These are phyloP conservation scores for Drosophila sturtevanti DNA, from an alignment of 1,140 invertebrate species.

Conservation along the genomic window DNA sequence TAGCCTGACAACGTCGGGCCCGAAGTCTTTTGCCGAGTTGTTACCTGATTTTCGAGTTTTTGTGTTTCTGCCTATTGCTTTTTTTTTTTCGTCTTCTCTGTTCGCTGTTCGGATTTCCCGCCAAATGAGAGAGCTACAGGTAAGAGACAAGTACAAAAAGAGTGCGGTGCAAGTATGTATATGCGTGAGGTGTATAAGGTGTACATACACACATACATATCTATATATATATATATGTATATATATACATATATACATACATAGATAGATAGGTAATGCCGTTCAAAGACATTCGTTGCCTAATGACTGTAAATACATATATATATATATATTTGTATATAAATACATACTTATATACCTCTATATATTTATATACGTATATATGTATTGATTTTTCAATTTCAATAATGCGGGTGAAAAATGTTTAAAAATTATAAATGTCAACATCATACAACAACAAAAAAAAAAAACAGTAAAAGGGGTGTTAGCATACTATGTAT, in stretches of 20 bases:
- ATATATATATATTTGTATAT: constrained; percentile 33
- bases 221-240: not conserved
- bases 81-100: constrained; percentile 25
- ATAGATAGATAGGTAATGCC: not conserved
- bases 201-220: constrained; percentile 45
- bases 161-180: constrained; percentile 22
- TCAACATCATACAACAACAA: constrained; percentile 50
- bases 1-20: constrained; percentile 10
- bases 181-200: constrained; percentile 49
- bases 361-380: constrained; percentile 21
- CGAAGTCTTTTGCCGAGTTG: constrained; percentile 36
- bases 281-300: constrained; percentile 58
- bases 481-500: not conserved
- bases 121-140: constrained; percentile 73
- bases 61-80: constrained; percentile 34
- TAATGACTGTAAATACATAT: constrained; percentile 58
- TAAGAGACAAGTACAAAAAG: constrained; percentile 62
- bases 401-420: constrained; percentile 80
- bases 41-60: constrained; percentile 81
- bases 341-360: constrained; percentile 31
- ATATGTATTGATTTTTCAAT: constrained; percentile 67
- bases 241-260: not conserved
- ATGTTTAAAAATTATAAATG: constrained; percentile 72
- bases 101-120: constrained; percentile 66
- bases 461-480: too few species aligned